These are phyloP conservation scores for Cherax quadricarinatus DNA, from an alignment of 1,140 invertebrate genomes.

Conservation along the genomic window DNA sequence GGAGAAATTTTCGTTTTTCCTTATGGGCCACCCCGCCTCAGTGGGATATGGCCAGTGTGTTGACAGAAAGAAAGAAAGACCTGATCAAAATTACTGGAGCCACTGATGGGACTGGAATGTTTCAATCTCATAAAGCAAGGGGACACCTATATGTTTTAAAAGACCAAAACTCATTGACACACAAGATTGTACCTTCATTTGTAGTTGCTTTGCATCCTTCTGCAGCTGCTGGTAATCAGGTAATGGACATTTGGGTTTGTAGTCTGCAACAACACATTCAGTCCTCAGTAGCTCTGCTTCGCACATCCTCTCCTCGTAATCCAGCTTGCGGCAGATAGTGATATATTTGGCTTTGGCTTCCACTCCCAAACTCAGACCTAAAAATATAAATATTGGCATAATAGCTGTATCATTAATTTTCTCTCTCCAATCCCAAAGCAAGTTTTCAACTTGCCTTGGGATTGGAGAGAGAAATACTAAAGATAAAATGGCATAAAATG, in stretches of 20 bases:
- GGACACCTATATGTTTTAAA: background rate
- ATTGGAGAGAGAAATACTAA: too few species aligned
- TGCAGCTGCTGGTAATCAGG: slow-evolving; percentile 48
- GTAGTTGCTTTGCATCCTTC: slow-evolving; percentile 37
- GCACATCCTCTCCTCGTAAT: slow-evolving; percentile 35
- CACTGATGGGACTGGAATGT: too few species aligned
- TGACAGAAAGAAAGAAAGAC: too few species aligned
- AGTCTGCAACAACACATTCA: background rate
- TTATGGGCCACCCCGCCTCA: too few species aligned
- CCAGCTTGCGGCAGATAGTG: slow-evolving; percentile 40
- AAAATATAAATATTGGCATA: background rate
- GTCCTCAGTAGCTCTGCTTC: background rate
- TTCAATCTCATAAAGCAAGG: too few species aligned
- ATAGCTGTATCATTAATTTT: background rate
- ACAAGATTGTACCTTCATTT: slow-evolving; percentile 39
- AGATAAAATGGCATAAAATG: too few species aligned
- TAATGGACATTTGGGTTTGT: background rate
- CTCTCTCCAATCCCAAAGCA: too few species aligned
- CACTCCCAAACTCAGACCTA: slow-evolving; percentile 44
- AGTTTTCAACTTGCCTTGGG: too few species aligned
- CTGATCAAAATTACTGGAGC: too few species aligned
- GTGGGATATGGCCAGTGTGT: too few species aligned
- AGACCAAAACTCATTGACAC: background rate
- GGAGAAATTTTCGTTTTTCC: too few species aligned
- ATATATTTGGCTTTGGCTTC: slow-evolving; percentile 54